These are phyloP conservation scores for Hypotaenidia philippensis DNA, from an alignment of 2,797 vertebrate species.

Conservation along the genomic window DNA sequence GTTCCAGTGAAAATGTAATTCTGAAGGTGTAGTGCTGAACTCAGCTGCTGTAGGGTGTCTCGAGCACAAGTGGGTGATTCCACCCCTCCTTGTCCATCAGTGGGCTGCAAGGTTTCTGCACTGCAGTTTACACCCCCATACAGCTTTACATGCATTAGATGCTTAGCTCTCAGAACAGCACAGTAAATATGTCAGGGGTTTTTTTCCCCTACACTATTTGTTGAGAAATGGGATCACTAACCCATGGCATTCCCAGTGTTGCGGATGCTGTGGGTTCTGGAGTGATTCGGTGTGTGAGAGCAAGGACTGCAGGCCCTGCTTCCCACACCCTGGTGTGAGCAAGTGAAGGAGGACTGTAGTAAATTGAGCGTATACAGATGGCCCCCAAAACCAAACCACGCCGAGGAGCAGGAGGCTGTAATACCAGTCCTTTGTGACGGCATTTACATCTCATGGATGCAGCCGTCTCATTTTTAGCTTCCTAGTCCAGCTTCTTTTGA, in stretches of 20 bases:
- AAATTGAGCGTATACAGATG: background rate
- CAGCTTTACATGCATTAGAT: background rate
- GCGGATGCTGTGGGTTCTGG: background rate
- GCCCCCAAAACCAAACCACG: background rate
- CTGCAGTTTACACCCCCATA: background rate
- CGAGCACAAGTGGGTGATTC: background rate
- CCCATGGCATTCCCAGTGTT: background rate
- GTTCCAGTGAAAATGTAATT: background rate
- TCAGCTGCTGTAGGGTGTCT: background rate
- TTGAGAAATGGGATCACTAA: background rate
- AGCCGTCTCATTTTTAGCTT: background rate
- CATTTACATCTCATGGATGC: background rate
- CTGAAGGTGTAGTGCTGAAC: background rate
- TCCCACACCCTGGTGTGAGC: background rate
- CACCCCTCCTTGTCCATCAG: background rate
- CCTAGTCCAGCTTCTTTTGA: background rate
- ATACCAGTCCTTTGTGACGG: background rate
- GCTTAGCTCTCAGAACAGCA: background rate
- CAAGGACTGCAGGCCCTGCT: background rate
- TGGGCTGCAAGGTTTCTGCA: background rate
- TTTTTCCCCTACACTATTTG: background rate
- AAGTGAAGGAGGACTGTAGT: background rate
- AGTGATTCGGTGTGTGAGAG: accelerated
- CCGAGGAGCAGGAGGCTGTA: background rate
- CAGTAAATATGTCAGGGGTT: background rate